Evolutionary conservation across 35 echinoderm and acorn worm species (phyloP), one percentile per base, ranked within the genome.

Genomic region (Nesometra sesokonis): DNA sequence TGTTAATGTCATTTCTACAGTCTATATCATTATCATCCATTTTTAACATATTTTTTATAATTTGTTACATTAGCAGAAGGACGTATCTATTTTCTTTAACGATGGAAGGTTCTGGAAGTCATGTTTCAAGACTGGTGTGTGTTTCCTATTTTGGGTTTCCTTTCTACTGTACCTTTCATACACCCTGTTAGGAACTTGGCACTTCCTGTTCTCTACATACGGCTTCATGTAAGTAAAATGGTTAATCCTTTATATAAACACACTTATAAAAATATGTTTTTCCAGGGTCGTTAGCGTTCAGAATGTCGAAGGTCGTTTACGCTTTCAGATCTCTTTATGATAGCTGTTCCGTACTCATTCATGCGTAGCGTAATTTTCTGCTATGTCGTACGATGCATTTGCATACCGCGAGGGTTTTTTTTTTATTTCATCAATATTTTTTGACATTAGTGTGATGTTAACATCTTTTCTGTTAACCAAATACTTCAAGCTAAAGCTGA

Each of bases 181-280:
- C 85, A 76, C 86, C 35, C 92, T 99, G 90, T 57, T 99, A 35
- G 85, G 85, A 36, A 94, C 92, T 8, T 94, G 89, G 92, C 85
- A 92, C 13, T 99, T 92, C 39, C 35, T 99, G 5, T 39, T 83
- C 23, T 94, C 92, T 77, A 94, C 93, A 27, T 94, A 94, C 84
- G 95, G 95, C 36, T 97, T 85, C 79, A 94, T 91, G 95, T 97
- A 85, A 93, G 91, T 97, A 86, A 17, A 30, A 39, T 34, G 19
- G 23, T 5, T 13, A 80, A 32, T 33, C 13, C 32, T 34, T 36
- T 67, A 1, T 67, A 67, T 27, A 67, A 67, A 27, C 52, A 67
- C 32, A 13, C 4, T 80, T 32, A 32, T 3, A 11, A 27, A 32
- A 23, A 11, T 0, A 34, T 33, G 17, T 80, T 34, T 36, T 34